Evolutionary conservation across 2,888 invertebrate genomes (phyloP).

Genomic region (Epinotia demarniana): DNA sequence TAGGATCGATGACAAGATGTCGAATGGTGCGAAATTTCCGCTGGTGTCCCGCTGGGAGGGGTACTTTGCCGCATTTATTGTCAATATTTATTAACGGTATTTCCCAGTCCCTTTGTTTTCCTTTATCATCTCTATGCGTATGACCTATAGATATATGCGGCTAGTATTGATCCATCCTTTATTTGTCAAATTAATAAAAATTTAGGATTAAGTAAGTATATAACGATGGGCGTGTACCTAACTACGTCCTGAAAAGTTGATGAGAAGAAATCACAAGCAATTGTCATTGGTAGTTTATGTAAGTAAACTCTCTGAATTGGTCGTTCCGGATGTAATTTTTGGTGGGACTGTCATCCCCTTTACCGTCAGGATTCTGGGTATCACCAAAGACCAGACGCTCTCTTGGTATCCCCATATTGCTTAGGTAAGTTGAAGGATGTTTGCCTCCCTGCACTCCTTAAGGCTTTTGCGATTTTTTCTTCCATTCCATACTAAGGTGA

Average conservation of each 20-base stretch:
- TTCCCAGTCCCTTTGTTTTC: neutral
- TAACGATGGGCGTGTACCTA: neutral
- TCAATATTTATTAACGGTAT: neutral
- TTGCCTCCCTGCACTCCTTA: no score
- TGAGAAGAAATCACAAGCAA: neutral
- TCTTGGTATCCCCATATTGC: no score
- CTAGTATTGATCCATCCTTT: neutral
- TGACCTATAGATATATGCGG: neutral
- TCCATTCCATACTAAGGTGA: no score
- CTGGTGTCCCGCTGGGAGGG: neutral
- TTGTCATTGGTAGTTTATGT: neutral
- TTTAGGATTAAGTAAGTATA: neutral
- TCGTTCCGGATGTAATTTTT: no score
- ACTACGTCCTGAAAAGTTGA: neutral
- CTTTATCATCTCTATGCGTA: neutral
- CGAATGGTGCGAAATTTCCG: neutral
- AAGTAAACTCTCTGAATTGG: no score
- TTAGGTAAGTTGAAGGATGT: no score
- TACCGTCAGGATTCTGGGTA: no score
- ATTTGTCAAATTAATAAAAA: neutral
- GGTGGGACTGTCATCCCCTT: no score
- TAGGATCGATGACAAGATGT: neutral
- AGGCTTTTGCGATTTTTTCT: no score
- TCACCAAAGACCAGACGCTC: no score
- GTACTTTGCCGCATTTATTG: neutral